These are phyloP conservation scores for Agelaius tricolor DNA, from an alignment of 2,113 vertebrate genomes.

Conservation along the genomic window DNA sequence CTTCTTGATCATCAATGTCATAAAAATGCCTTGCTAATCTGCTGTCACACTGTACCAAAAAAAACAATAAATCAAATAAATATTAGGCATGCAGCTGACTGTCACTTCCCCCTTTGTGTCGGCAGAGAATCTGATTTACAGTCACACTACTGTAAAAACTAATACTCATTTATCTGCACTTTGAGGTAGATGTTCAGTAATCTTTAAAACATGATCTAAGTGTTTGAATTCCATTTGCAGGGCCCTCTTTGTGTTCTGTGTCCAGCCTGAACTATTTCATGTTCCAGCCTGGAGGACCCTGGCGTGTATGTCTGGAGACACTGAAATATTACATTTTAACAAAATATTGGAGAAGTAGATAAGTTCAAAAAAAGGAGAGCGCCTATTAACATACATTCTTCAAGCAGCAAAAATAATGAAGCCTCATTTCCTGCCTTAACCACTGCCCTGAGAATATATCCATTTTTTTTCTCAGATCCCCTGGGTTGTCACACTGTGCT, in stretches of 20 bases:
- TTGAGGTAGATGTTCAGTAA: neutral
- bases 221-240: neutral
- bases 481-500: neutral
- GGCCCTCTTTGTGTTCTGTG: neutral
- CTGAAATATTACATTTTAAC: neutral
- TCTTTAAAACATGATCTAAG: neutral
- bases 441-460: neutral
- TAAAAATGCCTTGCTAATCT: neutral
- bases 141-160: neutral
- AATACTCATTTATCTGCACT: neutral
- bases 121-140: neutral
- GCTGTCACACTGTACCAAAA: neutral
- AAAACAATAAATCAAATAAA: neutral
- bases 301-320: neutral
- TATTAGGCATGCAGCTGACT: neutral
- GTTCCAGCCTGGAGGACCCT: neutral
- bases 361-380: neutral
- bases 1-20: neutral
- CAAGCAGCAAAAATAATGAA: neutral
- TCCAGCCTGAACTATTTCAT: neutral
- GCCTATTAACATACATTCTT: neutral
- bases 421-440: neutral
- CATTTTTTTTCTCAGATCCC: neutral
- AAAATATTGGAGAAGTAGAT: neutral
- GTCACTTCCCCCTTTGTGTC: neutral